A percentile compares a stretch with the other conserved stretches of the same genome.
Conservation (phyloP, 2,888 invertebrate species). For the Callosobruchus maculatus region DNA sequence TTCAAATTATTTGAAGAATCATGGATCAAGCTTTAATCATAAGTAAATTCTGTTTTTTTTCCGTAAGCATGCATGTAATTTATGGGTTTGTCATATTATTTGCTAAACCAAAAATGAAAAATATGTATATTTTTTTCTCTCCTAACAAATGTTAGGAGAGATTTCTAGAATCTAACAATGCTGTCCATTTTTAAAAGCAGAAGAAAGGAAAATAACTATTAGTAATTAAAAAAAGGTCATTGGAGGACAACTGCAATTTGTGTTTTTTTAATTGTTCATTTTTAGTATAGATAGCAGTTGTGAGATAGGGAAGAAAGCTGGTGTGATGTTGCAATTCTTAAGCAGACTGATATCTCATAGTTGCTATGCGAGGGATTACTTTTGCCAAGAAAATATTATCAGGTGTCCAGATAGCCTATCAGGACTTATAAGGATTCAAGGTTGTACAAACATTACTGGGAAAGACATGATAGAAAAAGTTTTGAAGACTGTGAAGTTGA, state of each 20-base stretch:
- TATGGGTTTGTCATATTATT: too few species aligned
- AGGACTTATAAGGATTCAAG: constrained; percentile 5
- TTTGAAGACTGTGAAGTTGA: constrained; percentile 22
- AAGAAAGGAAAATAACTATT: too few species aligned
- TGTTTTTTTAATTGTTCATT: background rate
- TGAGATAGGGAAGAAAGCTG: constrained; percentile 35
- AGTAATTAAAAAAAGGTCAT: too few species aligned
- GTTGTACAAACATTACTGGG: constrained; percentile 9
- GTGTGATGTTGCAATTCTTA: constrained; percentile 32
- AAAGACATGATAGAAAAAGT: constrained; percentile 23
- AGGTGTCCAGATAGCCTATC: background rate
- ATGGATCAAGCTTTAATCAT: background rate
- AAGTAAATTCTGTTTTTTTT: constrained; percentile 7
- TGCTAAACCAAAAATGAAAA: too few species aligned
- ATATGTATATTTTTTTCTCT: too few species aligned
- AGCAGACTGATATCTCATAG: constrained; percentile 30
- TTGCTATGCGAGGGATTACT: constrained; percentile 23
- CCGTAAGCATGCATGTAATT: too few species aligned
- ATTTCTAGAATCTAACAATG: too few species aligned
- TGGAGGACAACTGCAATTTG: too few species aligned
- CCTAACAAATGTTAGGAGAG: too few species aligned
- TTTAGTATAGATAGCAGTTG: constrained; percentile 15
- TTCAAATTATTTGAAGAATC: constrained; percentile 25
- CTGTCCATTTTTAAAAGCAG: too few species aligned
- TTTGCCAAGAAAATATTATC: constrained; percentile 7